phyloP scores from a whole-genome alignment of 1,140 invertebrate species.

The Drosophila tani region DNA sequence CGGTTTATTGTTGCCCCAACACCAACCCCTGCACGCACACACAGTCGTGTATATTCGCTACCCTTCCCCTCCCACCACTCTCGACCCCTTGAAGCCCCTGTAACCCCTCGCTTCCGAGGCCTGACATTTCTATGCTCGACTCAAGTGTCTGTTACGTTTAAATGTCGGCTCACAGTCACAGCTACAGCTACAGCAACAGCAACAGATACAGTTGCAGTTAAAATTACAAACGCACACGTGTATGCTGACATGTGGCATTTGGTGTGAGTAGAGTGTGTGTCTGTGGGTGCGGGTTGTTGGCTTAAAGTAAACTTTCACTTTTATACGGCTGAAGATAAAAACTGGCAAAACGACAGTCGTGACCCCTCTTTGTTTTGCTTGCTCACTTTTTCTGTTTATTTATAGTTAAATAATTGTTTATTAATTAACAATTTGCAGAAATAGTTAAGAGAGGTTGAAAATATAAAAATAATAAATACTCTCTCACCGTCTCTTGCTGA shows the following conservation, averaged over 20 bases:
- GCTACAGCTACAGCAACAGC: conserved; percentile 1
- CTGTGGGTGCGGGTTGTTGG: conserved; percentile 17
- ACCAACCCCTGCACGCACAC: conserved; percentile 20
- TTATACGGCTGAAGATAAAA: conserved; percentile 55
- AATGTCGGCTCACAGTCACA: conserved; percentile 62
- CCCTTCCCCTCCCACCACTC: background rate
- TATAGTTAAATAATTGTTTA: background rate
- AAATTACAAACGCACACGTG: conserved; percentile 31
- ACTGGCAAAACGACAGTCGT: conserved; percentile 78
- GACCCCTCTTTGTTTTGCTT: conserved; percentile 3
- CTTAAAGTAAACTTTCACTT: conserved; percentile 76
- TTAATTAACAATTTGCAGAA: background rate
- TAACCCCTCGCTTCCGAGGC: conserved; percentile 19
- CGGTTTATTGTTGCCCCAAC: conserved; percentile 66
- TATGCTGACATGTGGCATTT: conserved; percentile 49
- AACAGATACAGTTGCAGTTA: conserved; percentile 31
- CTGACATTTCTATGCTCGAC: conserved; percentile 70
- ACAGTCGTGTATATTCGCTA: conserved; percentile 41
- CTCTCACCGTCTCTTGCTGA: background rate
- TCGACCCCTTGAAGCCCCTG: background rate
- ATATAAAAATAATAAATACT: too few species aligned
- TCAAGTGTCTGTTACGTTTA: conserved; percentile 80
- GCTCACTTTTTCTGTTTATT: background rate
- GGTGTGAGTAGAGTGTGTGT: conserved; percentile 3
- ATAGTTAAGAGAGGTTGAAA: background rate